phyloP scores from a whole-genome alignment of 2,113 vertebrate genomes.

The Oryzias melastigma region DNA sequence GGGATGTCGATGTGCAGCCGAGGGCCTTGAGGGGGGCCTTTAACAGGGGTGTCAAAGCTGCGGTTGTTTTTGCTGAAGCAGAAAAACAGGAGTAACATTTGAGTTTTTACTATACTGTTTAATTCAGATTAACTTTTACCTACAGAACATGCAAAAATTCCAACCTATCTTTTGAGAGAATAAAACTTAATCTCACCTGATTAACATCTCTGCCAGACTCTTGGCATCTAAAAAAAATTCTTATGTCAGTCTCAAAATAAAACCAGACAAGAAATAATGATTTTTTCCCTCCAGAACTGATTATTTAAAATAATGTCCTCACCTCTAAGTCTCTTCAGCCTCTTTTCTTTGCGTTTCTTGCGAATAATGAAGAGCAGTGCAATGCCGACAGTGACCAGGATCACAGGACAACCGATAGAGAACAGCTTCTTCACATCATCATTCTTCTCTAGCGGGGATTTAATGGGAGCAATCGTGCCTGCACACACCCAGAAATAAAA shows the following conservation, averaged over 20 bases:
- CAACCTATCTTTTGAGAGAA: constrained; percentile 1
- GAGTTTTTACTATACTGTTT: constrained; percentile 14
- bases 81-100: constrained; percentile 43
- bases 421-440: constrained; percentile 97
- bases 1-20: constrained; percentile 98
- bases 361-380: constrained; percentile 93
- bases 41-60: constrained; percentile 98
- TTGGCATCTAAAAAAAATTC: constrained; percentile 85
- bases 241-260: background rate
- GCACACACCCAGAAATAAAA: background rate
- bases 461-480: constrained; percentile 97
- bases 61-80: constrained; percentile 95
- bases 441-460: constrained; percentile 90
- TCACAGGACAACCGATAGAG: constrained; percentile 93
- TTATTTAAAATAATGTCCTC: constrained; percentile 32
- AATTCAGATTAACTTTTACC: background rate
- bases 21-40: constrained; percentile 95
- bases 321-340: constrained; percentile 95
- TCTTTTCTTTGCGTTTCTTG: constrained; percentile 96
- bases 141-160: background rate
- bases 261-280: background rate
- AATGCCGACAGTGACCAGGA: constrained; percentile 90
- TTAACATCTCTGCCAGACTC: constrained; percentile 97
- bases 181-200: constrained; percentile 81
- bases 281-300: background rate